Evolutionary conservation across 1,140 invertebrate species (phyloP).

Genomic region (Elymnias hypermnestra): DNA sequence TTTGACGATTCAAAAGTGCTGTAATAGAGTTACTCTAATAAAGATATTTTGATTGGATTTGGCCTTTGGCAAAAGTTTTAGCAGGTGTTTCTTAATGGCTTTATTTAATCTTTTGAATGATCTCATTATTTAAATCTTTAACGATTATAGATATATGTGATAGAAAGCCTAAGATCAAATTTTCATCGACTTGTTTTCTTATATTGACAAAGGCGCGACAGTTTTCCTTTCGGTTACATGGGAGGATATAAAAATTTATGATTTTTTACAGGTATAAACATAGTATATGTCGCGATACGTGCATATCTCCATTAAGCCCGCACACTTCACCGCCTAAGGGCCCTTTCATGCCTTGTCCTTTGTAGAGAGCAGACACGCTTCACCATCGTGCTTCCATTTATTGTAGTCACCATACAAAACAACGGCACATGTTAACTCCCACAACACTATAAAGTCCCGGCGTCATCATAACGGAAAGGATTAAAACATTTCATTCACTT

Average conservation of each 20-base stretch:
- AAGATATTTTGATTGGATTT: too few species aligned
- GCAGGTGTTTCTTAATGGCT: too few species aligned
- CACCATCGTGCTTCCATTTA: slow-evolving; percentile 29
- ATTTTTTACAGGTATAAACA: slow-evolving; percentile 7
- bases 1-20: too few species aligned
- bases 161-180: too few species aligned
- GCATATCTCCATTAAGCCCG: slow-evolving; percentile 28
- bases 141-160: too few species aligned
- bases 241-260: slow-evolving; percentile 11
- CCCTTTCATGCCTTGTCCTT: slow-evolving; percentile 30
- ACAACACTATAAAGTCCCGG: slow-evolving; percentile 18
- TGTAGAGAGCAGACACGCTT: slow-evolving; percentile 27
- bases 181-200: too few species aligned
- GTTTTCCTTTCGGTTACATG: too few species aligned
- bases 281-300: slow-evolving; percentile 19
- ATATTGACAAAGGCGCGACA: too few species aligned
- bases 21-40: too few species aligned
- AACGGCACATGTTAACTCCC: slow-evolving; percentile 24
- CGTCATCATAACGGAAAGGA: slow-evolving; percentile 11
- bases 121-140: too few species aligned
- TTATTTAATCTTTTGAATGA: too few species aligned
- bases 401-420: slow-evolving; percentile 28
- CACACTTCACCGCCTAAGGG: slow-evolving; percentile 30
- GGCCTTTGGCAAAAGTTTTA: too few species aligned
- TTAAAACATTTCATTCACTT: slow-evolving; percentile 6